Percentiles rank a stretch among this genome's conserved stretches.
These are phyloP conservation scores for Microcebus jonahi DNA, from an alignment of 2,113 vertebrate genomes.

Conservation along the genomic window DNA sequence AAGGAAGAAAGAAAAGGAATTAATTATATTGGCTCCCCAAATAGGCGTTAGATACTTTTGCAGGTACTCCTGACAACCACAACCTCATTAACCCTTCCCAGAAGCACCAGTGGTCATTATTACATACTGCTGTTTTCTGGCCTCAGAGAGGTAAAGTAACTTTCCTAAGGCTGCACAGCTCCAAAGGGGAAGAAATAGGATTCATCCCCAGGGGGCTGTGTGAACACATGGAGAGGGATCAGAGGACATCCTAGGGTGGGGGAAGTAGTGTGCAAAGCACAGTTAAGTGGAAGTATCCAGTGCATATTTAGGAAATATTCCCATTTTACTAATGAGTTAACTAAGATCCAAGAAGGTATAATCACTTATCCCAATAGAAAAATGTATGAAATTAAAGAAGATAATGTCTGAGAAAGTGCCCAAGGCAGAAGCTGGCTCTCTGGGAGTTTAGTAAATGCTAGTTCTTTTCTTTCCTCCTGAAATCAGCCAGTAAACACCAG, in stretches of 20 bases:
- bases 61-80: neutral
- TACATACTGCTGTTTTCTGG: neutral
- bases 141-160: neutral
- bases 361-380: neutral
- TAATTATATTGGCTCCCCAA: neutral
- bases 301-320: neutral
- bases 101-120: neutral
- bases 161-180: neutral
- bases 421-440: neutral
- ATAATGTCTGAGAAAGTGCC: neutral
- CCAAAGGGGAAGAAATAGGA: neutral
- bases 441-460: neutral
- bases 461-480: neutral
- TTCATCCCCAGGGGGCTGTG: accelerated
- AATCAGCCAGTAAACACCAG: neutral
- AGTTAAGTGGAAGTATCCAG: neutral
- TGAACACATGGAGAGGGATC: neutral
- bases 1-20: conserved; percentile 13
- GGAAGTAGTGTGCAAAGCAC: neutral
- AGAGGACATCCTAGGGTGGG: neutral
- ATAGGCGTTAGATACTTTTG: neutral
- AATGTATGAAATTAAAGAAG: neutral
- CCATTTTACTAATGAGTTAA: neutral
- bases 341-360: neutral
- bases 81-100: neutral